These are phyloP conservation scores for Babyrousa celebensis DNA, from an alignment of 2,797 vertebrate genomes.

Conservation along the genomic window DNA sequence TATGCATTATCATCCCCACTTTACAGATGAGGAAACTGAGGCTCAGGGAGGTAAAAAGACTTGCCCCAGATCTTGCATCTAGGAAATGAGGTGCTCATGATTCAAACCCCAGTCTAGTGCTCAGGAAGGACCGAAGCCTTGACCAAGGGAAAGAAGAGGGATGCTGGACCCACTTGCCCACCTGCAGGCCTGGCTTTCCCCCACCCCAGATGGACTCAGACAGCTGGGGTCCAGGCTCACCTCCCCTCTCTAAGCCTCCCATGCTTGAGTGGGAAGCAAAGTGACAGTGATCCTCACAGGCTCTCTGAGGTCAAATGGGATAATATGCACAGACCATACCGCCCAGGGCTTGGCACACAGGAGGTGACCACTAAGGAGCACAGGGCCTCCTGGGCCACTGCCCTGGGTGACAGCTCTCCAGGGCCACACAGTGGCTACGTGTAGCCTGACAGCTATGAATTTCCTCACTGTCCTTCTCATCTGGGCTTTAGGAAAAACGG, in stretches of 20 bases:
- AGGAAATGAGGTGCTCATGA: neutral
- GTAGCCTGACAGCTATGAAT: neutral
- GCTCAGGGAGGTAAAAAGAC: neutral
- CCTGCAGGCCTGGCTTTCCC: accelerated
- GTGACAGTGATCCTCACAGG: neutral
- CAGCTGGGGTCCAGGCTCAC: neutral
- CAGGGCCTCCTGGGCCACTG: accelerated
- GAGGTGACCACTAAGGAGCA: accelerated
- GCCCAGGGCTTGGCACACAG: neutral
- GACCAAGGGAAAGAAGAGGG: neutral
- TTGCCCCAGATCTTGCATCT: neutral
- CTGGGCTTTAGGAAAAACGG: neutral
- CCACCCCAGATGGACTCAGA: neutral
- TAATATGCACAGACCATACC: accelerated
- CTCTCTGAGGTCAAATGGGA: neutral
- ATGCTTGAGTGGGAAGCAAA: neutral
- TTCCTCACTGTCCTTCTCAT: neutral
- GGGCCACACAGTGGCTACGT: accelerated
- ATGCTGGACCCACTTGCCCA: accelerated
- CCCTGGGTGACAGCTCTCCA: neutral
- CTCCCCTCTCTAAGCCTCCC: neutral
- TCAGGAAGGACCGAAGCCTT: neutral
- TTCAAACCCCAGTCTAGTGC: neutral
- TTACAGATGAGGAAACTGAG: neutral
- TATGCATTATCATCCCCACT: accelerated